Evolutionary conservation across 2,888 invertebrate genomes (phyloP).

Genomic region (Sesamia inferens): DNA sequence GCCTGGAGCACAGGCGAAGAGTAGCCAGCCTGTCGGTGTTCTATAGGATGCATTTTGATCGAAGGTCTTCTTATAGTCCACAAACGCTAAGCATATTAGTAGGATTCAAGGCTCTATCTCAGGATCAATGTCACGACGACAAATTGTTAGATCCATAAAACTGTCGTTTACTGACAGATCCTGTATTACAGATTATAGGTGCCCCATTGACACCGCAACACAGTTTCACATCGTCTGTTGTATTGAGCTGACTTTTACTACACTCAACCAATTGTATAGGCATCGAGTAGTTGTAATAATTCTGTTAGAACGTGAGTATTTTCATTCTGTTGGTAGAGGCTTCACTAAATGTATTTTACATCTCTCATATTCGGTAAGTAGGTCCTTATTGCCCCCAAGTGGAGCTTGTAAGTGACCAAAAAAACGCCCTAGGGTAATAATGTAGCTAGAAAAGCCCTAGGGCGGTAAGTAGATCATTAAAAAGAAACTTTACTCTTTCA

Average conservation of each 20-base stretch:
- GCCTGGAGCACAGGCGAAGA: too few species aligned
- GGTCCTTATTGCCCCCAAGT: too few species aligned
- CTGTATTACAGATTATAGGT: constrained; percentile 46
- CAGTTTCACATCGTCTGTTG: constrained; percentile 8
- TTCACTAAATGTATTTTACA: background rate
- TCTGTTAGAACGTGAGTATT: background rate
- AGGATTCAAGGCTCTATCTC: constrained; percentile 8
- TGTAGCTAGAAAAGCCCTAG: too few species aligned
- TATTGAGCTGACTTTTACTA: background rate
- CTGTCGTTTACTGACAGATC: constrained; percentile 14
- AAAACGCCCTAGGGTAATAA: too few species aligned
- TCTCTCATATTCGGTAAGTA: too few species aligned
- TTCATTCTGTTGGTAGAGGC: background rate
- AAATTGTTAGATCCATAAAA: constrained; percentile 29
- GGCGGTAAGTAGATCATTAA: too few species aligned
- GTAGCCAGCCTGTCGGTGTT: too few species aligned
- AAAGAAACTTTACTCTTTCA: too few species aligned
- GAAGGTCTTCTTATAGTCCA: too few species aligned
- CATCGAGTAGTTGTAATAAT: background rate
- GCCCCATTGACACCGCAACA: constrained; percentile 43
- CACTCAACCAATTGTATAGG: background rate
- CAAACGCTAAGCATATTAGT: too few species aligned
- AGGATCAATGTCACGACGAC: constrained; percentile 16
- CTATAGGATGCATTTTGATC: too few species aligned
- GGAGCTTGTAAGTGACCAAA: too few species aligned